Evolutionary conservation across 2,888 invertebrate species (phyloP).

Genomic region (Uropetala carovei): DNA sequence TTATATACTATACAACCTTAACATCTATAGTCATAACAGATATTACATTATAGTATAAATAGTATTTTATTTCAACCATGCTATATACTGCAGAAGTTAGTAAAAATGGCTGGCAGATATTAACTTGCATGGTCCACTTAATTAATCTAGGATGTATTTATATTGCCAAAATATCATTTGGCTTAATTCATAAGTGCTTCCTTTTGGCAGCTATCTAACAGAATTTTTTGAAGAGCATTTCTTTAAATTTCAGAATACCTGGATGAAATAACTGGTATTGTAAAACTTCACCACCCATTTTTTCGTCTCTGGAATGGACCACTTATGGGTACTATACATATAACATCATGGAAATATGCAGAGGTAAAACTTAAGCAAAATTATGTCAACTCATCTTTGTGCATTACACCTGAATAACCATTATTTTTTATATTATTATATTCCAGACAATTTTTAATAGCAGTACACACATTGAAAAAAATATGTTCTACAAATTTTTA

Average conservation of each 20-base stretch:
- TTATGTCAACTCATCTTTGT: background rate
- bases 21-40: too few species aligned
- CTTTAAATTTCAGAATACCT: conserved; percentile 1
- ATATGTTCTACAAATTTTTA: conserved; percentile 69
- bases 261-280: background rate
- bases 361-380: background rate
- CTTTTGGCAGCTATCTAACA: background rate
- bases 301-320: conserved; percentile 47
- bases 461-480: conserved; percentile 61
- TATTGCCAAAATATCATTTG: too few species aligned
- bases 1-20: too few species aligned
- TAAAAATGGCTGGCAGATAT: too few species aligned
- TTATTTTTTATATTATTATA: background rate
- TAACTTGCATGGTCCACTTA: too few species aligned
- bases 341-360: conserved; percentile 36
- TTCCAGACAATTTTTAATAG: conserved; percentile 58
- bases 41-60: too few species aligned
- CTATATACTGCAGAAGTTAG: too few species aligned
- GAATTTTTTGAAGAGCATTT: background rate
- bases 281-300: background rate
- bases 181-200: background rate
- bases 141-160: too few species aligned
- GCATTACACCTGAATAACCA: background rate
- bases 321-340: conserved; percentile 27
- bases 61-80: too few species aligned